Evolutionary conservation across 2,113 vertebrate genomes (phyloP).

Genomic region (Struthidea cinerea): DNA sequence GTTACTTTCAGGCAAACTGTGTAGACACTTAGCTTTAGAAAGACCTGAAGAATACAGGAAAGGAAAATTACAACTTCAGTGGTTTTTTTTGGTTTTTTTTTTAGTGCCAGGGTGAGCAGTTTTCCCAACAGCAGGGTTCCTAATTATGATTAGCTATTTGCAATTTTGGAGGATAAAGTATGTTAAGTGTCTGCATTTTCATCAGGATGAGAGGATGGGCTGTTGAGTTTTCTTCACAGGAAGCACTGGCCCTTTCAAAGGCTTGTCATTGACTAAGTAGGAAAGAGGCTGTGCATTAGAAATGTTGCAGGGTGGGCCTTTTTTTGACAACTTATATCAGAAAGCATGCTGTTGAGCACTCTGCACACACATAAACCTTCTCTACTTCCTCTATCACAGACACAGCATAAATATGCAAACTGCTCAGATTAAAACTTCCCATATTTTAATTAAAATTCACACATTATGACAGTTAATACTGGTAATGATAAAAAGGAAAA

Average conservation of each 20-base stretch:
- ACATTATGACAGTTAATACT: background rate
- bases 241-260: background rate
- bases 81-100: background rate
- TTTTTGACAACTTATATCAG: background rate
- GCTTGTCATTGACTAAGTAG: background rate
- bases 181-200: constrained; percentile 5
- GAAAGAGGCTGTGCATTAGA: background rate
- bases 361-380: background rate
- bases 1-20: background rate
- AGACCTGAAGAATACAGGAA: background rate
- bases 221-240: constrained; percentile 2
- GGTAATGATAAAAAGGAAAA: background rate
- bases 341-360: background rate
- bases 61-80: background rate
- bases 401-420: background rate
- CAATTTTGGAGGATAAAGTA: background rate
- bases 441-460: background rate
- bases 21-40: background rate
- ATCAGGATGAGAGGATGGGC: background rate
- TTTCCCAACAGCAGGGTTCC: constrained; percentile 30
- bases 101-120: background rate
- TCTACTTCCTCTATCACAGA: background rate
- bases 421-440: background rate
- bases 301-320: background rate
- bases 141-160: constrained; percentile 40